Base-by-base conservation (phyloP, 2,888 invertebrate species). In the Diadegma fenestrale region DNA sequence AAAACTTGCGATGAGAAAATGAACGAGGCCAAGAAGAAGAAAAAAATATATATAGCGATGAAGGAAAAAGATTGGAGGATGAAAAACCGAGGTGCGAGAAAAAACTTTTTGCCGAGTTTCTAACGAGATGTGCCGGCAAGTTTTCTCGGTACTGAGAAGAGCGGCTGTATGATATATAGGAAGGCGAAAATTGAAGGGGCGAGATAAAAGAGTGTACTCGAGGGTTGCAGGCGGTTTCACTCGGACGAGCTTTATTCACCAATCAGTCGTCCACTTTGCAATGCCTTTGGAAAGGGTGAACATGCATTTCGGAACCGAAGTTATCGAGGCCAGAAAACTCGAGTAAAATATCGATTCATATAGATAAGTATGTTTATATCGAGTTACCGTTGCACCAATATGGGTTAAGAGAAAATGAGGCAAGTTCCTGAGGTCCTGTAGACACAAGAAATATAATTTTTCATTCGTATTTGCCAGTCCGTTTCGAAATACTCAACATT, bases 91-190 rank as follows among this genome's bases (percentile, higher is more conserved):
- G 43, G 73, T 30, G 73, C 41, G 78, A 81, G 72, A 80, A 83
- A 84, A 90, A 85, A 90, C 84, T 90, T 90, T 89, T 88, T 90
- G 79, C 88, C 86, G 88, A 91, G 88, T 90, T 90, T 91, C 88
- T 91, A 90, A 90, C 90, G 90, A 90, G 90, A 90, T 89, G 90
- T 88, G 84, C 82, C 61, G 48, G 72, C 33, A 66, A 80, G 72
- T 80, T 78, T 83, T 73, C 61, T 63, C 51, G 41, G 76, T 72
- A 64, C 51, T 61, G 78, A 63, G 33, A 30, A 79, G 58, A 33
- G 43, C 45, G 45, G 64, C 48, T 51, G n/a, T 72, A 58, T 54
- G 8, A n/a, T 30, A 45, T 37, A 30, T 45, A 64, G 48, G 5
- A 51, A 51, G 43, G 73, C 41, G 51, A 63, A 66, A 79, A 73